Evolutionary conservation across 2,797 vertebrate species (phyloP), one percentile per base, ranked within the genome.

Genomic region (Acrocephalus scirpaceus): DNA sequence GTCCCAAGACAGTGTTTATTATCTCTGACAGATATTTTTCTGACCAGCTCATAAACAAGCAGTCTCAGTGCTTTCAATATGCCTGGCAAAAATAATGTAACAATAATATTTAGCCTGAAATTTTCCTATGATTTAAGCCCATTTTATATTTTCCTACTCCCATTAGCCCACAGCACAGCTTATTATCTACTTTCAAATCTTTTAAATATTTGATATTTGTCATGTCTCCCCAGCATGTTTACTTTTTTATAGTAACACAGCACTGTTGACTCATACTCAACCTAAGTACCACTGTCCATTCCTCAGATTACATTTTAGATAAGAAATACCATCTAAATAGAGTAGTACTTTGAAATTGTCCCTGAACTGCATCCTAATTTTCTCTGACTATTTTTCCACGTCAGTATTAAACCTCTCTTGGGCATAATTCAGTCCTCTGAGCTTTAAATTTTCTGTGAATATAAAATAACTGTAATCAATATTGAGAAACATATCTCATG

Each of bases 201-300:
- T 88, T 75, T 62, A 86, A 91, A 86, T 86, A 84, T 57, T 86
- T 94, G 16, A 27, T 85, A 78, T 91, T 88, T 69, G 42, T 80
- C 88, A 62, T 58, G 32, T 81, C 62, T 86, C 61, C 45, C 18
- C 22, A 84, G 65, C 27, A 92, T 2, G 4, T 77, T 85, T 80
- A 50, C 30, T 86, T 86, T 94, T 91, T 80, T 78, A 88, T 70
- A 91, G 85, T 74, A 90, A 72, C 70, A 71, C 14, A 90, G 62
- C 38, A 58, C 30, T 88, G 79, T 80, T 91, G 88, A 91, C 76
- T 92, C 79, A 87, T 50, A 38, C 54, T 92, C 77, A 90, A 90
- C 69, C 57, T 69, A 61, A 88, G 75, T 45, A 90, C 29, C n/a
- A 47, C 38, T 57, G 71, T 80, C 69, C 76, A 90, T 80, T 86